phyloP scores from a whole-genome alignment of 2,797 vertebrate species.

The Gila robusta region DNA sequence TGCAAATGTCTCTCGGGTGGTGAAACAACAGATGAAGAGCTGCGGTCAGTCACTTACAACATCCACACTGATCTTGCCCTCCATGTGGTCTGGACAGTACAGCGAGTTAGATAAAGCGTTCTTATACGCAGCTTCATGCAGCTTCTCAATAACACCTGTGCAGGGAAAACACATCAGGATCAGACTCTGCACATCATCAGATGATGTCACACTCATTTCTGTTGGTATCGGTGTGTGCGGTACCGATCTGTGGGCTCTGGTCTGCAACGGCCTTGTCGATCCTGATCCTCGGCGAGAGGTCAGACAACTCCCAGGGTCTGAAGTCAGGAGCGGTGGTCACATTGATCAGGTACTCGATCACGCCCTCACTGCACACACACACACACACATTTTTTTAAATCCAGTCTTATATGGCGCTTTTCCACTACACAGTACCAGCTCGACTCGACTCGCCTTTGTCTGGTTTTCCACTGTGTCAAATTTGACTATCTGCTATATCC shows the following conservation, averaged over 20 bases:
- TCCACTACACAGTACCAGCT: too few species aligned
- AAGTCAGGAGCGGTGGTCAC: slow-evolving; percentile 90
- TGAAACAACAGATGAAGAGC: not conserved
- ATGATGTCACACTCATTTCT: not conserved
- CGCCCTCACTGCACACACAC: slow-evolving; percentile 77
- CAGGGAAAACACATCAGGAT: not conserved
- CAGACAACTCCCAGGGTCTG: slow-evolving; percentile 88
- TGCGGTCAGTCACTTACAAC: slow-evolving; percentile 75
- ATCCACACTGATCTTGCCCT: slow-evolving; percentile 84
- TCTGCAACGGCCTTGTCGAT: slow-evolving; percentile 85
- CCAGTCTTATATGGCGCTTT: too few species aligned
- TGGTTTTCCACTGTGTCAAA: too few species aligned
- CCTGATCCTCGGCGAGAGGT: slow-evolving; percentile 81
- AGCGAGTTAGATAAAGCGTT: slow-evolving; percentile 89
- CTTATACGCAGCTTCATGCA: slow-evolving; percentile 91
- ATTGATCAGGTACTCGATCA: slow-evolving; percentile 89
- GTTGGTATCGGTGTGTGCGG: rapidly evolving
- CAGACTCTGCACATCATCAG: not conserved
- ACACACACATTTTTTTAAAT: slow-evolving; percentile 28
- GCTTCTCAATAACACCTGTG: slow-evolving; percentile 89
- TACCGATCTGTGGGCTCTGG: slow-evolving; percentile 83
- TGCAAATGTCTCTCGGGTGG: not conserved
- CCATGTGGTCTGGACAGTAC: slow-evolving; percentile 88
- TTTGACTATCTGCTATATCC: not conserved
- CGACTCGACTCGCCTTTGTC: too few species aligned